Conservation (phyloP, 53 echinoderm and acorn worm genomes). For the Crossaster papposus region DNA sequence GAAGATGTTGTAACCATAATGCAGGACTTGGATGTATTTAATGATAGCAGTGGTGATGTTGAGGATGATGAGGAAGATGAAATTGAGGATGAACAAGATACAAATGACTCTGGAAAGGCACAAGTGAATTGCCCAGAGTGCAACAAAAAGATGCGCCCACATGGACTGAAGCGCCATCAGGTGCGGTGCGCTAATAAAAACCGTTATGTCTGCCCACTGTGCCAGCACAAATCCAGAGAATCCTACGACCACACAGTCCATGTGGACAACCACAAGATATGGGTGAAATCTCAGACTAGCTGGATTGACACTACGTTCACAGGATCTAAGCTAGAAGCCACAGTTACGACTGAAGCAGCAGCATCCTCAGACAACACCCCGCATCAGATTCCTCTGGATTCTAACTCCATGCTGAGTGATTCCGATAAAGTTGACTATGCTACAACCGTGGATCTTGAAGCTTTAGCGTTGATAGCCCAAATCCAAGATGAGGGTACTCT, state of each 20-base stretch:
- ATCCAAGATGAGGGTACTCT: conserved; percentile 19
- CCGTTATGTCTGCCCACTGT: conserved; percentile 78
- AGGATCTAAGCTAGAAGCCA: conserved; percentile 8
- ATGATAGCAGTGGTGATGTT: conserved; percentile 11
- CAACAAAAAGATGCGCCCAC: conserved; percentile 39
- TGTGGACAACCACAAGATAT: conserved; percentile 90
- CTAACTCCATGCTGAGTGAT: conserved; percentile 19
- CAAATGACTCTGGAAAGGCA: not conserved
- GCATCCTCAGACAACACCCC: not conserved
- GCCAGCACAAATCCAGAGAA: conserved; percentile 88
- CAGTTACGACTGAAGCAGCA: not conserved
- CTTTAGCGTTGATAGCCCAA: conserved; percentile 31
- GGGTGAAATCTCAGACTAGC: conserved; percentile 75
- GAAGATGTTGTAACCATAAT: conserved; percentile 2
- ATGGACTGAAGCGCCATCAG: conserved; percentile 70
- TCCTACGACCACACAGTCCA: conserved; percentile 83
- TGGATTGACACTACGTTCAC: conserved; percentile 34
- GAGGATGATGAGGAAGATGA: conserved; percentile 28
- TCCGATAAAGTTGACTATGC: conserved; percentile 34
- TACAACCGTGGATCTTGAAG: conserved; percentile 49
- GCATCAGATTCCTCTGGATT: not conserved
- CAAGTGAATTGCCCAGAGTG: conserved; percentile 58
- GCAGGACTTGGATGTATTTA: conserved; percentile 2
- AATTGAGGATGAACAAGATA: conserved; percentile 6
- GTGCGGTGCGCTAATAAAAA: conserved; percentile 79